Conservation (phyloP, 2,888 invertebrate genomes). For the Nymphalis c-album region DNA sequence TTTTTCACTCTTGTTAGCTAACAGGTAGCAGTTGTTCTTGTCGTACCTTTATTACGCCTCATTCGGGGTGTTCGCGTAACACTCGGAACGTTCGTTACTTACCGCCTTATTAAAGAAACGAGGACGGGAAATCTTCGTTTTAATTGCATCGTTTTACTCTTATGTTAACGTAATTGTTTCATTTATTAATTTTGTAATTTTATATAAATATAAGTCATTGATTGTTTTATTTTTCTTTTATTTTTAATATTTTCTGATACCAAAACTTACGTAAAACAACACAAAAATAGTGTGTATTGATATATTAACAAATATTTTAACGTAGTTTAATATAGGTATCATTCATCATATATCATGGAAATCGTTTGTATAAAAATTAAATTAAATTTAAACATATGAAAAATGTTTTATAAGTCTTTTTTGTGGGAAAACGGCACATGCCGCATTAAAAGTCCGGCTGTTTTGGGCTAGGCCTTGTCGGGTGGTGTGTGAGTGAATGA, state of each 20-base stretch:
- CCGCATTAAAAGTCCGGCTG: conserved; percentile 75
- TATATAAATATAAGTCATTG: neutral
- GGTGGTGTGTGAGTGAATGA: conserved; percentile 71
- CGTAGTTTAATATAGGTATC: too few species aligned
- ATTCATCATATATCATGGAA: too few species aligned
- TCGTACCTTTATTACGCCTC: conserved; percentile 25
- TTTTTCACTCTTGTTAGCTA: conserved; percentile 33
- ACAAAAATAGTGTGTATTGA: too few species aligned
- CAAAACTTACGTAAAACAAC: too few species aligned
- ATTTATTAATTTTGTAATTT: conserved; percentile 20
- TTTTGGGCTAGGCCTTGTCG: conserved; percentile 67
- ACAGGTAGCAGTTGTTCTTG: conserved; percentile 31
- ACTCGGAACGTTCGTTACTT: conserved; percentile 20
- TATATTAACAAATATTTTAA: too few species aligned
- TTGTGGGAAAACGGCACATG: conserved; percentile 71
- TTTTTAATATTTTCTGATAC: too few species aligned
- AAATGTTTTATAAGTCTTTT: conserved; percentile 25
- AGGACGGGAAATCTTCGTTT: conserved; percentile 21
- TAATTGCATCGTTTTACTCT: conserved; percentile 21
- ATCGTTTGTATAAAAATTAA: neutral
- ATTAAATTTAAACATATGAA: conserved; percentile 1
- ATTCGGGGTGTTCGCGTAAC: conserved; percentile 20
- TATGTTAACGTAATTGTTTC: conserved; percentile 23
- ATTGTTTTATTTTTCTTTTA: neutral
- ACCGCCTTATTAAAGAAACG: conserved; percentile 25